Conservation (phyloP, 2,888 invertebrate species). For the Dromius quadrimaculatus region DNA sequence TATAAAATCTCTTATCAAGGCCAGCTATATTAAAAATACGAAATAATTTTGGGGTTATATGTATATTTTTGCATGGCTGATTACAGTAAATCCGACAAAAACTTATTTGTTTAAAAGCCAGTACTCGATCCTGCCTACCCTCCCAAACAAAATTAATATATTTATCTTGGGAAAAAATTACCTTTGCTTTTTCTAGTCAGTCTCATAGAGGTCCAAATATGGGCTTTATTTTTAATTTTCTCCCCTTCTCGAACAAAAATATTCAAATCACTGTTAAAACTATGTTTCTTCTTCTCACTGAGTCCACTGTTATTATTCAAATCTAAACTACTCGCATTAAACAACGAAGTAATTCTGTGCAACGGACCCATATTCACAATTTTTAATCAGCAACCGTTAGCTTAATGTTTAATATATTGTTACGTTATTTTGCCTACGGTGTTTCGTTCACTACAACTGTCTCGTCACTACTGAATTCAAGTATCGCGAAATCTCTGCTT, state of each 20-base stretch:
- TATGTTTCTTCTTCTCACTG: slow-evolving; percentile 67
- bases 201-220: slow-evolving; percentile 70
- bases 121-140: no score
- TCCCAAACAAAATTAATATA: no score
- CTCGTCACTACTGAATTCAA: slow-evolving; percentile 40
- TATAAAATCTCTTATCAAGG: no score
- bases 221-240: slow-evolving; percentile 67
- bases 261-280: slow-evolving; percentile 72
- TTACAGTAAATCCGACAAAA: no score
- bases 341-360: slow-evolving; percentile 73
- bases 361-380: slow-evolving; percentile 70
- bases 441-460: slow-evolving; percentile 36
- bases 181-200: slow-evolving; percentile 61
- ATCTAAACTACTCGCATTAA: slow-evolving; percentile 69
- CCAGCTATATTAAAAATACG: no score
- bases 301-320: slow-evolving; percentile 66
- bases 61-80: no score
- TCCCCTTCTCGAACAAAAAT: slow-evolving; percentile 64
- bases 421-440: slow-evolving; percentile 22
- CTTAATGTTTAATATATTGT: neutral
- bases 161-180: no score
- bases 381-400: slow-evolving; percentile 18
- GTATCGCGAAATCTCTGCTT: slow-evolving; percentile 37
- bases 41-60: no score
- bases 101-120: no score